Evolutionary conservation across 2,888 invertebrate species (phyloP).

Genomic region (Hydropsyche betteni): DNA sequence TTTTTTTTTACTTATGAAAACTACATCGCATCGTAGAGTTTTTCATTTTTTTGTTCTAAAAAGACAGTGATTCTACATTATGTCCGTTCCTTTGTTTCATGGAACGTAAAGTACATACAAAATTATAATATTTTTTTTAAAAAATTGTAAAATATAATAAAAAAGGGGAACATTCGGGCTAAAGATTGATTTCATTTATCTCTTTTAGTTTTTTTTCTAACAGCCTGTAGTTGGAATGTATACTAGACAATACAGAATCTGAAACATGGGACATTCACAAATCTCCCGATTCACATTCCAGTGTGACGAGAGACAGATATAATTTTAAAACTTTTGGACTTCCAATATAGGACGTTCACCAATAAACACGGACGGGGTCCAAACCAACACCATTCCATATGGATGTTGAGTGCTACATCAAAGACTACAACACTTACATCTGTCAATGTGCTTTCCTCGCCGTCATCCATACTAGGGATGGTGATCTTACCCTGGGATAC

Average conservation of each 20-base stretch:
- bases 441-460: constrained; percentile 87
- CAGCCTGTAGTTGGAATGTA: no score
- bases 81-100: no score
- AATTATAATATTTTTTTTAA: no score
- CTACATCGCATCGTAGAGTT: constrained; percentile 19
- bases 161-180: no score
- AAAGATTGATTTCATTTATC: no score
- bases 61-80: not conserved
- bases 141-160: no score
- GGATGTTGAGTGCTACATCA: constrained; percentile 41
- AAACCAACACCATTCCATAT: constrained; percentile 49
- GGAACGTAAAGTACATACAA: no score
- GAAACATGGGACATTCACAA: no score
- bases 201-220: no score
- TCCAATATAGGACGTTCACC: constrained; percentile 5
- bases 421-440: constrained; percentile 77
- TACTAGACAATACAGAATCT: no score
- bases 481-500: constrained; percentile 96
- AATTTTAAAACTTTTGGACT: not conserved
- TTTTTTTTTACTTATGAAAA: not conserved
- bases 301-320: constrained; percentile 10
- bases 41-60: not conserved
- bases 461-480: constrained; percentile 95
- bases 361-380: not conserved
- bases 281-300: constrained; percentile 28